These are phyloP conservation scores for Phrynosoma platyrhinos DNA, from an alignment of 2,113 vertebrate genomes.

Conservation along the genomic window DNA sequence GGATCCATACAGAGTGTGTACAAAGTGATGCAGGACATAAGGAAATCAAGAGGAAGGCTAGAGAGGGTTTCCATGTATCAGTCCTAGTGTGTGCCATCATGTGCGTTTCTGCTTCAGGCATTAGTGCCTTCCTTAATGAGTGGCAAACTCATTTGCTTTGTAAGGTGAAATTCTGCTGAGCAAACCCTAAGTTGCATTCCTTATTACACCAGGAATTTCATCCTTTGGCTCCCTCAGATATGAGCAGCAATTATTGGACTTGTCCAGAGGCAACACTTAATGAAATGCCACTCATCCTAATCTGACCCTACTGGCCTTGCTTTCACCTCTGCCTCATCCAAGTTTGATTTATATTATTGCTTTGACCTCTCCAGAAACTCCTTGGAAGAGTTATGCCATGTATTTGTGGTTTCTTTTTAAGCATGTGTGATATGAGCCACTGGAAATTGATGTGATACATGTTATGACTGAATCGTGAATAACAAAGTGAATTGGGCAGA, in stretches of 20 bases:
- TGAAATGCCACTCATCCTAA: slow-evolving; percentile 3
- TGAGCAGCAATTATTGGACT: slow-evolving; percentile 4
- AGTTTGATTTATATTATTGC: slow-evolving; percentile 6
- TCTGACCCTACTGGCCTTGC: neutral
- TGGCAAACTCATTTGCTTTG: neutral
- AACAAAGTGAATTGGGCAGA: no score
- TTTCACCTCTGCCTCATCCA: slow-evolving; percentile 21
- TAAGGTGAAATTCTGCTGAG: neutral
- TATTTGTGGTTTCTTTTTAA: neutral
- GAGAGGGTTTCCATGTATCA: neutral
- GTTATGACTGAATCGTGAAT: no score
- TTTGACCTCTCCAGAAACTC: neutral
- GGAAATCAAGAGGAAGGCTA: neutral
- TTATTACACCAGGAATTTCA: neutral
- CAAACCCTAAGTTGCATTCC: neutral
- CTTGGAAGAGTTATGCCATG: neutral
- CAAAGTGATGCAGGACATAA: neutral
- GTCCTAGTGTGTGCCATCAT: neutral
- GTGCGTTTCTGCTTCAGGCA: neutral
- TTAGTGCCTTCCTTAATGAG: neutral
- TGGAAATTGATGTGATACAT: neutral
- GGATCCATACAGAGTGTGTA: neutral
- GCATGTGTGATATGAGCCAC: neutral
- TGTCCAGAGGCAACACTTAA: slow-evolving; percentile 26
- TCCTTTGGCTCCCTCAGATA: slow-evolving; percentile 3